These are phyloP conservation scores for Caenorhabditis sp. DNA, from an alignment of 2,888 invertebrate genomes.

Conservation along the genomic window DNA sequence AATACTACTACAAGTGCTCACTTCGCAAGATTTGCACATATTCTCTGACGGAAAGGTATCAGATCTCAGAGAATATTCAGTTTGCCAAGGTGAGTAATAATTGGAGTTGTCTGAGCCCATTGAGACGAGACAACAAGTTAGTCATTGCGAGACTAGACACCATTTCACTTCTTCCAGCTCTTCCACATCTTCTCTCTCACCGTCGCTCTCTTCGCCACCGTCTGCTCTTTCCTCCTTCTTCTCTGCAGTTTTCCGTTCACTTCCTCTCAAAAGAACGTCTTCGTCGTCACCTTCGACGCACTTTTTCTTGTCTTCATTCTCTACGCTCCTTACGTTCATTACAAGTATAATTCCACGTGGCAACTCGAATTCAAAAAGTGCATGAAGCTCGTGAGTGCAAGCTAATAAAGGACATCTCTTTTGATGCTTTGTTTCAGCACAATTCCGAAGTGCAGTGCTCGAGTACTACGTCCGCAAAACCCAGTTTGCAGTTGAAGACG, in stretches of 20 bases:
- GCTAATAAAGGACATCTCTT: not conserved
- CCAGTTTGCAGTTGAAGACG: slow-evolving; percentile 30
- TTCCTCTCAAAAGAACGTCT: slow-evolving; percentile 15
- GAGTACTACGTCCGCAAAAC: slow-evolving; percentile 14
- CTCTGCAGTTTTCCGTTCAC: slow-evolving; percentile 25
- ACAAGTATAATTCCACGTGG: slow-evolving; percentile 40
- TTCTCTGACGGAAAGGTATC: slow-evolving; percentile 40
- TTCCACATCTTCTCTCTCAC: slow-evolving; percentile 32
- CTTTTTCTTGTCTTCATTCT: slow-evolving; percentile 16
- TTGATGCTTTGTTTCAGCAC: not conserved
- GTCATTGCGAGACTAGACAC: not conserved
- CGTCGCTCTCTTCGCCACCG: slow-evolving; percentile 25
- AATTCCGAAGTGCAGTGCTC: slow-evolving; percentile 36
- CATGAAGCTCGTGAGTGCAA: slow-evolving; percentile 8
- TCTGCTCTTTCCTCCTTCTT: slow-evolving; percentile 18
- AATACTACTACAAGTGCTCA: slow-evolving; percentile 37
- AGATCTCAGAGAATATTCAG: slow-evolving; percentile 42
- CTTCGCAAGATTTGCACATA: slow-evolving; percentile 26
- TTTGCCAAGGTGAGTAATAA: slow-evolving; percentile 36
- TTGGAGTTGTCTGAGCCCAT: no score
- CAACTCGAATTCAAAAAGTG: slow-evolving; percentile 40
- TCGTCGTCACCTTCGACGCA: slow-evolving; percentile 19
- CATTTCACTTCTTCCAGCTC: slow-evolving; percentile 1
- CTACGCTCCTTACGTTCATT: slow-evolving; percentile 26
- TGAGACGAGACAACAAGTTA: no score